These are phyloP conservation scores for Ormyrus pomaceus DNA, from an alignment of 2,888 invertebrate species.

Conservation along the genomic window DNA sequence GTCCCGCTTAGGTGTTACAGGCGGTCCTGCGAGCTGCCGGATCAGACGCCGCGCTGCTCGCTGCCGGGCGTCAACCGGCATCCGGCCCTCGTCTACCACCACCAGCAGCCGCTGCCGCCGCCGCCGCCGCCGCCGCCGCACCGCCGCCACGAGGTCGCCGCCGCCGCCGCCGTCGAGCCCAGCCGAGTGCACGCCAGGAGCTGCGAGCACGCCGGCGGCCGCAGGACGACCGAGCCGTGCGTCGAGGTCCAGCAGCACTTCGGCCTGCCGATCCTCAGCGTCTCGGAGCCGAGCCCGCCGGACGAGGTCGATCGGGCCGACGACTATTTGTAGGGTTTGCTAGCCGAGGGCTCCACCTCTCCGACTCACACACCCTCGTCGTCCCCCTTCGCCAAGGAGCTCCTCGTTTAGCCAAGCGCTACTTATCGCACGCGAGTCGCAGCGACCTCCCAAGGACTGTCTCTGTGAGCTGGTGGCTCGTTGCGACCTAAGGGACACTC, in stretches of 20 bases:
- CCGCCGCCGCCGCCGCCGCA: conserved; percentile 19
- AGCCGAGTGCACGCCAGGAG: conserved; percentile 74
- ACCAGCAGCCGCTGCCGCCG: conserved; percentile 65
- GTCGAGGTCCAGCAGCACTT: conserved; percentile 78
- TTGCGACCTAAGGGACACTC: too few relatives aligned
- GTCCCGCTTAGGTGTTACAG: conserved; percentile 49
- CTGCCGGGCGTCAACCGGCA: conserved; percentile 65
- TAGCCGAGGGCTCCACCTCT: conserved; percentile 68
- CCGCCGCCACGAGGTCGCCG: conserved; percentile 76
- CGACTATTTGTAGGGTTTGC: conserved; percentile 79
- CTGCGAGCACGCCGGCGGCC: conserved; percentile 73
- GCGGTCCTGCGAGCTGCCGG: conserved; percentile 35
- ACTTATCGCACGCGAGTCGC: too few relatives aligned
- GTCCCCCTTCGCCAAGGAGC: conserved; percentile 68
- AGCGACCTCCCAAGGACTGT: too few relatives aligned
- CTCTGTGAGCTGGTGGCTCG: too few relatives aligned
- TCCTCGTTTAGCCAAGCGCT: conserved; percentile 67
- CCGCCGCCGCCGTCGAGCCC: conserved; percentile 72
- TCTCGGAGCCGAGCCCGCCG: conserved; percentile 88
- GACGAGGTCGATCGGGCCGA: conserved; percentile 81
- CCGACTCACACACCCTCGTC: background rate
- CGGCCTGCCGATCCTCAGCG: conserved; percentile 85
- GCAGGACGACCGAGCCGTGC: conserved; percentile 58
- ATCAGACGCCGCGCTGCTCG: conserved; percentile 34
- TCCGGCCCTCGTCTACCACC: conserved; percentile 65